These are phyloP conservation scores for Bettongia penicillata DNA, from an alignment of 2,113 vertebrate genomes.

Conservation along the genomic window DNA sequence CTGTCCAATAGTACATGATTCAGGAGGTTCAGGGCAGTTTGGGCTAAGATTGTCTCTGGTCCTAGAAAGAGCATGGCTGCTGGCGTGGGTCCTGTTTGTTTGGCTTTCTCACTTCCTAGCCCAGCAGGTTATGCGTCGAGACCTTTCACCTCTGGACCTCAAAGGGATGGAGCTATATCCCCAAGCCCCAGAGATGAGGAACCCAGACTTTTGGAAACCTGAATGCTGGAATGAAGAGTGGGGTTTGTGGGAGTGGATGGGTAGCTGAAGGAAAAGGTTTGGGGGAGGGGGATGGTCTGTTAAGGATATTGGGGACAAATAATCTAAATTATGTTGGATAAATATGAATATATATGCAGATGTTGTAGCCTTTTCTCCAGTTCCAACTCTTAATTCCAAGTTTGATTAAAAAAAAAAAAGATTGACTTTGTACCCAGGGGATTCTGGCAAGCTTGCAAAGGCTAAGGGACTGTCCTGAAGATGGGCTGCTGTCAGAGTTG, in stretches of 20 bases:
- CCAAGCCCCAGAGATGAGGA: constrained; percentile 65
- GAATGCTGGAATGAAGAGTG: constrained; percentile 76
- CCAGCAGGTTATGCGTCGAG: constrained; percentile 72
- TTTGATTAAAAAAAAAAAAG: background rate
- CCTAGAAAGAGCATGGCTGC: constrained; percentile 76
- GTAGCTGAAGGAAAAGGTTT: background rate
- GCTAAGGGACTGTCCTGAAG: background rate
- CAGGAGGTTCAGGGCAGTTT: background rate
- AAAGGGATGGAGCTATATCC: constrained; percentile 50
- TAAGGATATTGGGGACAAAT: accelerated
- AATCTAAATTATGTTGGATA: background rate
- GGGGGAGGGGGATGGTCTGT: background rate
- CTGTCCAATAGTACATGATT: constrained; percentile 37
- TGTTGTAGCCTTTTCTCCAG: background rate
- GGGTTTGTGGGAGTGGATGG: constrained; percentile 62
- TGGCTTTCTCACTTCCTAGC: constrained; percentile 78
- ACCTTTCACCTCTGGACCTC: constrained; percentile 55
- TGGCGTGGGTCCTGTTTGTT: constrained; percentile 62
- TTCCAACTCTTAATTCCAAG: background rate
- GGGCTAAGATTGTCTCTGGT: background rate
- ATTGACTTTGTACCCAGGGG: background rate
- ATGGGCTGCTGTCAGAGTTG: background rate
- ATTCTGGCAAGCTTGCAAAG: background rate
- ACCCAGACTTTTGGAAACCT: constrained; percentile 62
- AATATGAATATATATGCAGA: background rate